Evolutionary conservation across 2,888 invertebrate species (phyloP).

Genomic region (Augiades crinisus): DNA sequence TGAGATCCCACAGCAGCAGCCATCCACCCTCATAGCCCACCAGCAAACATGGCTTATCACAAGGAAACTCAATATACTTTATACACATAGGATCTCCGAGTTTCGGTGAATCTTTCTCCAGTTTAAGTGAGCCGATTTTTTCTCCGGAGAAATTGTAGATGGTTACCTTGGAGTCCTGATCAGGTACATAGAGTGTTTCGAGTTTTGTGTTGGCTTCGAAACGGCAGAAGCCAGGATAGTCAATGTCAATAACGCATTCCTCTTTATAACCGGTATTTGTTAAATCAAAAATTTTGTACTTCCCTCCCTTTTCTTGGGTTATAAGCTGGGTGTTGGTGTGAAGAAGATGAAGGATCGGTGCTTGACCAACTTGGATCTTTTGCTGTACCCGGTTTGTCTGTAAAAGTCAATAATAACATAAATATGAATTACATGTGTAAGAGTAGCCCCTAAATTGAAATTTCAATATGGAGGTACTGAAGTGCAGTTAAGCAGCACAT

Average conservation of each 20-base stretch:
- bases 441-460: too few species aligned
- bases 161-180: slow-evolving; percentile 78
- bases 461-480: too few species aligned
- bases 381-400: slow-evolving; percentile 87
- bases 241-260: slow-evolving; percentile 79
- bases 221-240: slow-evolving; percentile 87
- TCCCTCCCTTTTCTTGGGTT: slow-evolving; percentile 88
- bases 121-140: slow-evolving; percentile 57
- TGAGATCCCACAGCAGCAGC: slow-evolving; percentile 86
- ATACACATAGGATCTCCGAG: slow-evolving; percentile 85
- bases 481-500: too few species aligned
- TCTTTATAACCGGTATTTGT: slow-evolving; percentile 82
- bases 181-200: slow-evolving; percentile 85
- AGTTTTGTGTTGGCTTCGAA: slow-evolving; percentile 82
- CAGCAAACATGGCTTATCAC: slow-evolving; percentile 79
- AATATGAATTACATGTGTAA: neutral
- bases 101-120: slow-evolving; percentile 56
- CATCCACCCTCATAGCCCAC: slow-evolving; percentile 89
- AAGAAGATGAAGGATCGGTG: slow-evolving; percentile 83
- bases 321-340: slow-evolving; percentile 83
- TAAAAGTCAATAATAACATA: slow-evolving; percentile 41
- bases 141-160: slow-evolving; percentile 76
- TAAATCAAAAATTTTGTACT: slow-evolving; percentile 84
- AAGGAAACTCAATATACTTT: slow-evolving; percentile 71
- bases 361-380: slow-evolving; percentile 84